These are phyloP conservation scores for Protobothrops flavoviridis DNA, from an alignment of 2,113 vertebrate genomes.

Conservation along the genomic window DNA sequence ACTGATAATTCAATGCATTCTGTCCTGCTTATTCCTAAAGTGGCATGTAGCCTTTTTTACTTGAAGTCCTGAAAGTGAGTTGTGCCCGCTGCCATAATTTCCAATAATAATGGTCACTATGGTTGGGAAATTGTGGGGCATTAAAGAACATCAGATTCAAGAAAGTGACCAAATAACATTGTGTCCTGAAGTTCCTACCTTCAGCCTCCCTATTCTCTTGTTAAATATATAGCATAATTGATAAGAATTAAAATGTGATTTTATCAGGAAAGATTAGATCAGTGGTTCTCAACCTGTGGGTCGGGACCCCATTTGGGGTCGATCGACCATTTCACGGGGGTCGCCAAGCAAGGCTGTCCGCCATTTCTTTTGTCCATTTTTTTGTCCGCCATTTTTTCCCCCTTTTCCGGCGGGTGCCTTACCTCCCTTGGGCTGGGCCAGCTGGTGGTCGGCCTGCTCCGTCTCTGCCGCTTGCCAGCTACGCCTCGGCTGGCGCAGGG, in stretches of 20 bases:
- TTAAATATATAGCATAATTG: background rate
- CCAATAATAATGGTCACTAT: background rate
- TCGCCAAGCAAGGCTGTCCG: no score
- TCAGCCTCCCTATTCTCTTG: background rate
- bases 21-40: background rate
- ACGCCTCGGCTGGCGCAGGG: no score
- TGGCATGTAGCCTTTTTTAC: background rate
- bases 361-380: no score
- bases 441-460: no score
- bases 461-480: no score
- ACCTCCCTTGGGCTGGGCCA: no score
- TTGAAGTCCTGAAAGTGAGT: background rate
- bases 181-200: background rate
- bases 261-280: background rate
- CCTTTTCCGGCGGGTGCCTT: no score
- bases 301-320: no score
- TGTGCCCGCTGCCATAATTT: background rate
- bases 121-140: background rate
- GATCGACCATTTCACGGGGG: no score
- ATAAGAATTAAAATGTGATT: background rate
- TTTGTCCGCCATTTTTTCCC: no score
- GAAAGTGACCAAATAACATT: background rate
- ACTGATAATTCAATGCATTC: background rate
- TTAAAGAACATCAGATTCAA: background rate
- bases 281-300: no score